Conservation (phyloP, 2,888 invertebrate species). For the Morpho achilles region DNA sequence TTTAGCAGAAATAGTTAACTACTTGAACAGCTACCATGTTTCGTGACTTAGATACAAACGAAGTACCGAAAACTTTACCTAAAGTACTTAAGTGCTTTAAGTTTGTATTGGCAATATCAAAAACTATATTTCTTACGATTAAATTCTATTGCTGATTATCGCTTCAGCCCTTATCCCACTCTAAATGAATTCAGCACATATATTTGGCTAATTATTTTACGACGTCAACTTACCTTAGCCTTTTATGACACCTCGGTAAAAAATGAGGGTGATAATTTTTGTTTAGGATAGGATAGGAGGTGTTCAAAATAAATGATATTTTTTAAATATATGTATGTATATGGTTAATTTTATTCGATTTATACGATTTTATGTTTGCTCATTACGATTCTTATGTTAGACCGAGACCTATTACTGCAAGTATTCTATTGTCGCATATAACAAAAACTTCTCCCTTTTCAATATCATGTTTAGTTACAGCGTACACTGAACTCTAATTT, state of each 20-base stretch:
- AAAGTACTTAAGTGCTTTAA: constrained; percentile 19
- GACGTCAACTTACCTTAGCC: too few relatives aligned
- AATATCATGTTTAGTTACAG: constrained; percentile 14
- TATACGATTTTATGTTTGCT: constrained; percentile 2
- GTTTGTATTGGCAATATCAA: constrained; percentile 3
- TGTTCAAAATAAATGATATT: too few relatives aligned
- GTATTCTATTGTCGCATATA: constrained; percentile 23
- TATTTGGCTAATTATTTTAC: too few relatives aligned
- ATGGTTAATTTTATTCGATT: constrained; percentile 19
- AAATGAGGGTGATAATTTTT: too few relatives aligned
- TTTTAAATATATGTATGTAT: too few relatives aligned
- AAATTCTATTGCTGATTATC: constrained; percentile 11
- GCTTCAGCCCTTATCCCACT: too few relatives aligned
- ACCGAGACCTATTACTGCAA: constrained; percentile 14
- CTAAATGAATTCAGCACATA: too few relatives aligned
- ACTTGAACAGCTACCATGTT: constrained; percentile 24
- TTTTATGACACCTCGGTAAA: too few relatives aligned
- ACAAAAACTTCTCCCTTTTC: constrained; percentile 25
- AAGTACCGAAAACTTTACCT: constrained; percentile 30
- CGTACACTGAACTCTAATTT: constrained; percentile 11
- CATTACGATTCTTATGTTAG: not conserved
- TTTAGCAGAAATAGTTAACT: constrained; percentile 24
- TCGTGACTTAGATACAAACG: constrained; percentile 33
- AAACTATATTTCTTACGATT: constrained; percentile 9
- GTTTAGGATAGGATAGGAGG: too few relatives aligned